phyloP scores from a whole-genome alignment of 2,888 invertebrate species.

The Criorhina ranunculi region DNA sequence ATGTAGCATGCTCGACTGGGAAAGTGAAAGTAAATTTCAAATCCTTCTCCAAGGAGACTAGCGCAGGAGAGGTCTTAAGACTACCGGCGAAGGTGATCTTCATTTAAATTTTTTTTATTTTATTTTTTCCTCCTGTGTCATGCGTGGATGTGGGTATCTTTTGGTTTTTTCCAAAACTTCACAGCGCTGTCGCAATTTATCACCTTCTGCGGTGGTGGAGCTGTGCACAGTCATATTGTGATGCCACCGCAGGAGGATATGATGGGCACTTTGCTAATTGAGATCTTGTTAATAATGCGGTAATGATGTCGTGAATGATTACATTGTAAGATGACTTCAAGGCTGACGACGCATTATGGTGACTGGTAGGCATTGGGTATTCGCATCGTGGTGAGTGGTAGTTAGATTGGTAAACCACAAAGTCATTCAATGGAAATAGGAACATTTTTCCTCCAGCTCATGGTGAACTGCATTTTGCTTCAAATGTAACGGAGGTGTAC shows the following conservation, averaged over 20 bases:
- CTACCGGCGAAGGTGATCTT: conserved; percentile 77
- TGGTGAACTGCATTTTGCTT: not conserved
- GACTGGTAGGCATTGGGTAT: not conserved
- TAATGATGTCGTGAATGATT: conserved; percentile 76
- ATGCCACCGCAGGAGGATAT: conserved; percentile 75
- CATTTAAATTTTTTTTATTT: conserved; percentile 62
- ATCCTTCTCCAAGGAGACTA: conserved; percentile 54
- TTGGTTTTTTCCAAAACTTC: conserved; percentile 46
- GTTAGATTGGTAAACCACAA: conserved; percentile 55
- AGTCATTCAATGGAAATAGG: conserved; percentile 63
- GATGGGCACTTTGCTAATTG: conserved; percentile 77
- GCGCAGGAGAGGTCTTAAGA: conserved; percentile 55
- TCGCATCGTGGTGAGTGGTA: conserved; percentile 16
- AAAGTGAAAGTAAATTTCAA: conserved; percentile 76
- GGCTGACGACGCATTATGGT: conserved; percentile 59
- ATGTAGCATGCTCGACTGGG: conserved; percentile 51
- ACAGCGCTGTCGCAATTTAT: conserved; percentile 77
- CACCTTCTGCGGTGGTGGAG: conserved; percentile 70
- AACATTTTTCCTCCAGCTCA: conserved; percentile 54
- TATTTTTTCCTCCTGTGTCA: conserved; percentile 30
- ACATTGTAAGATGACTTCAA: conserved; percentile 69
- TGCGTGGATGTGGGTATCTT: conserved; percentile 13
- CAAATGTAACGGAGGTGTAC: conserved; percentile 6
- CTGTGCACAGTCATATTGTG: conserved; percentile 56
- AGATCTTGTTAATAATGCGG: conserved; percentile 77